Evolutionary conservation across 2,797 vertebrate species (phyloP), one percentile per base, ranked within the genome.

Genomic region (Scomberomorus guttatus): DNA sequence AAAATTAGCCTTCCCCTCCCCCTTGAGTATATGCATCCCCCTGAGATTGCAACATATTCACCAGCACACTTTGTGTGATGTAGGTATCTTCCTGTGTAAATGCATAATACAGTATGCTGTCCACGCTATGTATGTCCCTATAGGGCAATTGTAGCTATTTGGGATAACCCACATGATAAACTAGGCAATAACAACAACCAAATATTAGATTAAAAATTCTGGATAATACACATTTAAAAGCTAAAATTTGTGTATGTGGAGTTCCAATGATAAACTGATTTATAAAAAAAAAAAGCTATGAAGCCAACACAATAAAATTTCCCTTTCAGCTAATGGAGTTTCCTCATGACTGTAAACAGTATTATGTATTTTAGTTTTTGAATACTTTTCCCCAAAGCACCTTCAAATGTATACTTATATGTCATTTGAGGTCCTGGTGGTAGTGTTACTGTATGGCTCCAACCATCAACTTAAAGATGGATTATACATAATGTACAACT

Each of bases 21-120:
- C 9, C 27, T 15, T 9, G 20, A 73, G 46, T 32, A 32, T 29
- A 48, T n/a, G 3, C 25, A 0, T 54, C 66, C 63, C 67, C 37
- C 34, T 46, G 39, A 62, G 77, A 66, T n/a, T 39, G 75, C 61
- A 60, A 44, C 58, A 66, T 59, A 18, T 79, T 62, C 54, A 57
- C 52, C 14, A 9, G 25, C 60, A 55, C 24, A 54, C 52, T 72
- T 55, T 48, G 22, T 42, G n/a, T 57, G n/a, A 71, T 58, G 25
- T 25, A 2, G 34, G 18, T 42, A 57, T 52, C 24, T 48, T 10
- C 2, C 51, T 18, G 9, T 63, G 46, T 68, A 48, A 48, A 73
- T 52, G 6, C 12, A 56, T 3, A 48, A 6, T 42, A 14, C 46
- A 5, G 6, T 20, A 13, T 59, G 50, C 13, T 32, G 61, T 62